Evolutionary conservation across 1,140 invertebrate species (phyloP), one percentile per base, ranked within the genome.

Genomic region (Trachelipus rathkii): DNA sequence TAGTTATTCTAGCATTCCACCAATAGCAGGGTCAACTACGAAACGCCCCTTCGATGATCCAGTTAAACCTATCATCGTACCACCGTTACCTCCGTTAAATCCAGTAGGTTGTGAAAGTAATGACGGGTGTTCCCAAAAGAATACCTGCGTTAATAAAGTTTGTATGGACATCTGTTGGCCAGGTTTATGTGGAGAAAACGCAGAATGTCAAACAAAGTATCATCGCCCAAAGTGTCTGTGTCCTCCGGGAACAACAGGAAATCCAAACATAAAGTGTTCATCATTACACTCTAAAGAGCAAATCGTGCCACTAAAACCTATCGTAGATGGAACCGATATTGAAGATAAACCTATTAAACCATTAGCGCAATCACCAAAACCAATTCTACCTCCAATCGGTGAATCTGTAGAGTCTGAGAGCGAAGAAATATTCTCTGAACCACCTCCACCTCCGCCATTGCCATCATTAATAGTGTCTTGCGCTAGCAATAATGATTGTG

Each of bases 401-500:
- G 70, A 74, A 53, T 24, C 71, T 72, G 71, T 76, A 23, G 19
- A 60, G 23, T 24, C 44, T 2, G 68, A 70, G 11, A 23, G 44
- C 9, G 75, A 73, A 15, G 72, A 75, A 44, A 24, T 71, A 0
- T 5, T 73, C 15, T 46, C 60, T 68, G 33, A 45, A 53, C 75
- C 76, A 33, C 45, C 67, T 10, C 90, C 90, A 19, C 90, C 92
- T 75, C 90, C 80, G 93, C 92, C 82, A 87, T 89, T 80, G 91
- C 91, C 43, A 92, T 92, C 85, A 93, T 91, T 86, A 87, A 91
- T 86, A 19, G 92, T 93, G 0, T 90, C 89, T 46, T 95, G 93
- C 84, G 88, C 92, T 11, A 90, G 91, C 0, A 87, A 92, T 82
- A 90, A 91, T 0, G 92, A 94, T 81, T 95, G 92, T 83, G 87